Evolutionary conservation across 2,888 invertebrate genomes (phyloP), one percentile per base, ranked within the genome.

Genomic region (Amblyteles armatorius): DNA sequence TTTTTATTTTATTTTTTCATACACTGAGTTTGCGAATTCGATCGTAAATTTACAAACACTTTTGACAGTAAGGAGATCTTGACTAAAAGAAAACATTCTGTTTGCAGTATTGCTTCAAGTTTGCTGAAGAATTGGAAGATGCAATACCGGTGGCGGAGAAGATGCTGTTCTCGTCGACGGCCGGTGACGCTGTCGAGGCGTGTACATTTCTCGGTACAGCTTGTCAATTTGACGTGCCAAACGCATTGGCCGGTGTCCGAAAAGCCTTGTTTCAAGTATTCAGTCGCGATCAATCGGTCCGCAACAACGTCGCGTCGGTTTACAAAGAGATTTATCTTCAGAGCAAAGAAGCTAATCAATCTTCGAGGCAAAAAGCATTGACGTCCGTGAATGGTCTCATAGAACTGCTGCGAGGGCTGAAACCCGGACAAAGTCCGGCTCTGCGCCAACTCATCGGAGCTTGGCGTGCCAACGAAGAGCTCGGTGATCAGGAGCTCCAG

Each of bases 131-230:
- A 74, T 92, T 96, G 19, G 95, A 95, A 86, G 91, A 93, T 19
- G 94, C 95, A 7, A 94, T 97, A 79, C 95, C 96, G 0, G 94
- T 96, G n/a, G 96, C 98, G 82, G 96, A 96, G 87, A 95, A 96
- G 26, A 94, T 98, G 90, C 94, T 99, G 13, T 95, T 96, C 92
- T 97, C 97, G 0, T 96, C 96, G 87, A 96, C 96, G 85, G 95
- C 96, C 4, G 95, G 97, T 0, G 99, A 99, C 93, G 97, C 98
- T 16, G 95, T 97, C 77, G 99, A 99, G 93, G 97, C 99, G 0
- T 97, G 99, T 36, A 96, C 97, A 83, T 98, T 99, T 92, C 97
- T 99, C 89, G 97, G 97, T 0, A 96, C 97, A 0, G 97, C 97
- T 0, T 96, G 96, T 90, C 95, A 97, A 87, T 98, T 98, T 91